Evolutionary conservation across 2,888 invertebrate genomes (phyloP).

Genomic region (Opisthograptis luteolata): DNA sequence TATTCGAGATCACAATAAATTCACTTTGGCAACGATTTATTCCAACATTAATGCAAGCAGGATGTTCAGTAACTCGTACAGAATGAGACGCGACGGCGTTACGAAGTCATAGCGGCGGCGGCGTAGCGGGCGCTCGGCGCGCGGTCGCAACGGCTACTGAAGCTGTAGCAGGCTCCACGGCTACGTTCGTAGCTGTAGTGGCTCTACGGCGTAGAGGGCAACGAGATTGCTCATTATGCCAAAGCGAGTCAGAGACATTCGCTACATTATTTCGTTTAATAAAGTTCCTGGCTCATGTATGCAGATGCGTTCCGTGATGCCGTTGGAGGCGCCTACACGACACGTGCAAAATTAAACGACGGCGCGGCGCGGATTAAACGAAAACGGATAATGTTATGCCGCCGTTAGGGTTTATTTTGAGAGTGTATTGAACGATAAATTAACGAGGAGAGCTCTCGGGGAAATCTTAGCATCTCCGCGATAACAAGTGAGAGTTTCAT

Average conservation of each 20-base stretch:
- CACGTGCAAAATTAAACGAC: conserved; percentile 16
- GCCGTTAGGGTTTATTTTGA: conserved; percentile 23
- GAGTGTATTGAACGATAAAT: conserved; percentile 27
- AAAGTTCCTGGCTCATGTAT: conserved; percentile 49
- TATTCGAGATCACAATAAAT: conserved; percentile 24
- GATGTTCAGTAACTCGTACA: background rate
- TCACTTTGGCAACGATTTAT: conserved; percentile 18
- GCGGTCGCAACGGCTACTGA: conserved; percentile 45
- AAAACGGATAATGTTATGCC: conserved; percentile 15
- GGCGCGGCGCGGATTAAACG: conserved; percentile 13
- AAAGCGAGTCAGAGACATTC: conserved; percentile 51
- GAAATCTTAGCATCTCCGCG: conserved; percentile 16
- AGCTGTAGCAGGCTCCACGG: conserved; percentile 38
- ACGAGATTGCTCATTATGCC: conserved; percentile 64
- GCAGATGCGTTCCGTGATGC: conserved; percentile 36
- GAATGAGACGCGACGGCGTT: conserved; percentile 16
- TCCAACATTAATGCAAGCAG: background rate
- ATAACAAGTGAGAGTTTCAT: background rate
- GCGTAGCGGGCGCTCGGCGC: conserved; percentile 43
- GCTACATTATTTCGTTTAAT: conserved; percentile 70
- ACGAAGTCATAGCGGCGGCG: conserved; percentile 21
- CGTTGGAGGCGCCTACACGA: conserved; percentile 15
- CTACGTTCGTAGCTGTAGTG: conserved; percentile 17
- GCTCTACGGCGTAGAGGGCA: conserved; percentile 40
- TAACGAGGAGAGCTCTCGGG: conserved; percentile 7